These are phyloP conservation scores for Psittacula cyanocephala DNA, from an alignment of 2,113 vertebrate species.

Conservation along the genomic window DNA sequence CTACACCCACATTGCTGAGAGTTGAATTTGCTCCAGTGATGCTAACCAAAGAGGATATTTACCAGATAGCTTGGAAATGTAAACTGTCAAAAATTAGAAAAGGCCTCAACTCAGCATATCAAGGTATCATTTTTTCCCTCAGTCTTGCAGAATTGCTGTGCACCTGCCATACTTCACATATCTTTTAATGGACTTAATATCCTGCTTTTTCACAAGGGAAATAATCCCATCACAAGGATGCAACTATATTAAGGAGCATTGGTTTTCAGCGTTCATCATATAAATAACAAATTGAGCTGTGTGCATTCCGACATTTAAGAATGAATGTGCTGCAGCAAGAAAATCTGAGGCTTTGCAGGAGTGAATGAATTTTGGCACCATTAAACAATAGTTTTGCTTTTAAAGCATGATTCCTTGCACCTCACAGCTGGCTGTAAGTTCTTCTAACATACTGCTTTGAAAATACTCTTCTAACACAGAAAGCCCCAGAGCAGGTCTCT, in stretches of 20 bases:
- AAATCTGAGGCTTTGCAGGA: neutral
- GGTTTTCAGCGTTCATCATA: neutral
- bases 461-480: neutral
- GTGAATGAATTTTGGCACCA: slow-evolving; percentile 40
- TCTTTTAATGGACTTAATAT: slow-evolving; percentile 61
- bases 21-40: slow-evolving; percentile 45
- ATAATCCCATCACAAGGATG: slow-evolving; percentile 47
- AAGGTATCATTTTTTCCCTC: slow-evolving; percentile 14
- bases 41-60: slow-evolving; percentile 25
- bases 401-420: slow-evolving; percentile 1
- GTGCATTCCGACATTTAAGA: slow-evolving; percentile 36
- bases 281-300: slow-evolving; percentile 31
- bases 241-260: slow-evolving; percentile 40
- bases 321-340: slow-evolving; percentile 41
- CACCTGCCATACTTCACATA: slow-evolving; percentile 22
- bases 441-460: neutral
- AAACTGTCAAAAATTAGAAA: slow-evolving; percentile 49
- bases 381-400: slow-evolving; percentile 31
- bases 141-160: slow-evolving; percentile 9
- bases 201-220: slow-evolving; percentile 48
- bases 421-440: neutral
- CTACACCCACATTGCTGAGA: slow-evolving; percentile 16
- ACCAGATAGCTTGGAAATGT: slow-evolving; percentile 20
- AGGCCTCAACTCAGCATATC: slow-evolving; percentile 21
- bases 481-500: neutral